Conservation (phyloP, 1,140 invertebrate genomes). For the Cyrtorhinus lividipennis region DNA sequence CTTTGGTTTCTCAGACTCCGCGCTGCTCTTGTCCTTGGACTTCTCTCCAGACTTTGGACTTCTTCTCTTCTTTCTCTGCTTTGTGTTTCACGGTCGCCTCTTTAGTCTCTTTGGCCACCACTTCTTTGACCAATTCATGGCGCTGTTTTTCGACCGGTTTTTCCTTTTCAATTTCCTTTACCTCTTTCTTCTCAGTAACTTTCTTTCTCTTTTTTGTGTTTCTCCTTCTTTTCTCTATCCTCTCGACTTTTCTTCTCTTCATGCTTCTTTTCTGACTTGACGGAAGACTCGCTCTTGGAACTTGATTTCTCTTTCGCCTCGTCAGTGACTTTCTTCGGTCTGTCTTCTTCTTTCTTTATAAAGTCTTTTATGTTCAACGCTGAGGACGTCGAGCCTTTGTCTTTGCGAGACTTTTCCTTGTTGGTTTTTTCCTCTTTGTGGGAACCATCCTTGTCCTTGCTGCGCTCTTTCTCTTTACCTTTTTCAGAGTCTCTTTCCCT, state of each 20-base stretch:
- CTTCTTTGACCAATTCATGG: conserved; percentile 20
- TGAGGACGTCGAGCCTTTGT: conserved; percentile 24
- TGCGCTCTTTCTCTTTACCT: conserved; percentile 15
- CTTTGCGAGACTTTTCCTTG: conserved; percentile 28
- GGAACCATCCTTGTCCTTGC: conserved; percentile 24
- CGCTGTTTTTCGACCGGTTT: conserved; percentile 29
- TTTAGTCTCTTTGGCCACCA: conserved; percentile 35
- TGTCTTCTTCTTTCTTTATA: conserved; percentile 12
- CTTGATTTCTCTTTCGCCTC: conserved; percentile 22
- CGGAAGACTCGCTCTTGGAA: background rate
- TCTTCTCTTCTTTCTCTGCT: conserved; percentile 28
- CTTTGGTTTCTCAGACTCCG: conserved; percentile 32
- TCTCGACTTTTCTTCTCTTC: conserved; percentile 18
- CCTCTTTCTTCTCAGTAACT: conserved; percentile 28
- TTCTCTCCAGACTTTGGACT: conserved; percentile 22
- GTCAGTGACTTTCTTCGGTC: conserved; percentile 26
- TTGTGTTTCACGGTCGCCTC: conserved; percentile 34
- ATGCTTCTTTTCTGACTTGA: conserved; percentile 19
- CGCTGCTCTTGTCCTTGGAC: conserved; percentile 30
- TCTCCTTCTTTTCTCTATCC: too few species aligned
- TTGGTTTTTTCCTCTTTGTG: conserved; percentile 30
- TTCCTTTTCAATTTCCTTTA: conserved; percentile 33
- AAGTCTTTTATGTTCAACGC: conserved; percentile 1
- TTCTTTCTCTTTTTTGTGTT: too few species aligned
- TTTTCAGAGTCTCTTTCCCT: conserved; percentile 23